Evolutionary conservation across 2,113 vertebrate species (phyloP).

Genomic region (Sylvia atricapilla): DNA sequence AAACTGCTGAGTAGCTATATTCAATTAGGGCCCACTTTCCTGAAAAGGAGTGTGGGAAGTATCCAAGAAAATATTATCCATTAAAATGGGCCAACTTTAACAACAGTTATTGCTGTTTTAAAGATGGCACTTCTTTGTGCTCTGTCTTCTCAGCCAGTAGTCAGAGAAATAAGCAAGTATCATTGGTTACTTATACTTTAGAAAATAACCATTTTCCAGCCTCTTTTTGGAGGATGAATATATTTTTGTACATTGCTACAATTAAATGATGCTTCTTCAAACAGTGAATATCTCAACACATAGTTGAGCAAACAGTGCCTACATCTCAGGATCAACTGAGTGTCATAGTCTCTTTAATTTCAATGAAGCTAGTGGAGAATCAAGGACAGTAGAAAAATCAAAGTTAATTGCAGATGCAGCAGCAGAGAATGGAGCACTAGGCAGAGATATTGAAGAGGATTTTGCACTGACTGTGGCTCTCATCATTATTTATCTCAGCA

Average conservation of each 20-base stretch:
- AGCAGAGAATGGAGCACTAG: not conserved
- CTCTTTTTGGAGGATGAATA: not conserved
- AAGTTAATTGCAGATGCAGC: not conserved
- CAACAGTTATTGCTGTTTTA: not conserved
- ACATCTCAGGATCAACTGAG: not conserved
- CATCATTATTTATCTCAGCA: not conserved
- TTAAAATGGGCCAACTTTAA: not conserved
- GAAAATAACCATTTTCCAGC: not conserved
- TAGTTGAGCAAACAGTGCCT: not conserved
- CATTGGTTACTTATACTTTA: not conserved
- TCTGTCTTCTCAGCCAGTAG: not conserved
- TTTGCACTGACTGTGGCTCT: not conserved
- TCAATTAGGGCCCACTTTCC: not conserved
- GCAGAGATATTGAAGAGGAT: not conserved
- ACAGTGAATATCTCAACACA: not conserved
- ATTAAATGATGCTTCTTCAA: not conserved
- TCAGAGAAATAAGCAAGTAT: not conserved
- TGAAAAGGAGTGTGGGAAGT: not conserved
- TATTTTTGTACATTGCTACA: not conserved
- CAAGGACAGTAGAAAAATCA: not conserved
- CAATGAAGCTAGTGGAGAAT: not conserved
- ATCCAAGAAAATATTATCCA: not conserved
- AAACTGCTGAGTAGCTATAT: not conserved
- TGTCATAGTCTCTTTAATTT: not conserved
- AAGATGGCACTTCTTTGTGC: not conserved